A percentile compares a stretch with the other conserved stretches of the same genome.
Conservation (phyloP, 2,113 vertebrate genomes). For the Neolamprologus sp. region DNA sequence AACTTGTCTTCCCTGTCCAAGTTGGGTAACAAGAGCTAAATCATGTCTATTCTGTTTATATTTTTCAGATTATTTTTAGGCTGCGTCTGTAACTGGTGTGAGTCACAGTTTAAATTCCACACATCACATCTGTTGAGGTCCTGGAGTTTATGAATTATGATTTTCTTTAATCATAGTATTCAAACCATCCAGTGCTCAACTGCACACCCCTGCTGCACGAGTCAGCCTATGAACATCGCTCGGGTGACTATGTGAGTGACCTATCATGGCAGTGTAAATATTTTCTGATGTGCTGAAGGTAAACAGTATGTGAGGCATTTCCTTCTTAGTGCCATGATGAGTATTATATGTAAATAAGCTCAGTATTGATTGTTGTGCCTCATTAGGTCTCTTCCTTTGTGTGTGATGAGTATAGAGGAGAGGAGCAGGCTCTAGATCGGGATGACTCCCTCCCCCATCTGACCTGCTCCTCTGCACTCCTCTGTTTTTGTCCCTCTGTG, state of each 20-base stretch:
- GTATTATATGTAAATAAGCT: not conserved
- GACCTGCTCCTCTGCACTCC: constrained; percentile 12
- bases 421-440: constrained; percentile 17
- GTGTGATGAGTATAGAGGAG: constrained; percentile 22
- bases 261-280: not conserved
- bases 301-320: not conserved
- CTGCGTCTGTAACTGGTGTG: not conserved
- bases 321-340: not conserved
- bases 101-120: not conserved
- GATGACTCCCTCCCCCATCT: constrained; percentile 39
- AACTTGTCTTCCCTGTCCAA: not conserved
- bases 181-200: not conserved
- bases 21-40: not conserved
- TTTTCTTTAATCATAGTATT: not conserved
- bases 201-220: not conserved
- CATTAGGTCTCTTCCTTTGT: constrained; percentile 22
- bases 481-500: constrained; percentile 30
- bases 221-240: not conserved
- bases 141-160: not conserved
- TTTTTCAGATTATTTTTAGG: not conserved
- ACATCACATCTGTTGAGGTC: not conserved
- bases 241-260: not conserved
- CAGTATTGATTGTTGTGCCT: not conserved
- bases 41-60: not conserved
- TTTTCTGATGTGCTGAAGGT: not conserved